These are phyloP conservation scores for Eriosoma lanigerum DNA, from an alignment of 1,140 invertebrate genomes.

Conservation along the genomic window DNA sequence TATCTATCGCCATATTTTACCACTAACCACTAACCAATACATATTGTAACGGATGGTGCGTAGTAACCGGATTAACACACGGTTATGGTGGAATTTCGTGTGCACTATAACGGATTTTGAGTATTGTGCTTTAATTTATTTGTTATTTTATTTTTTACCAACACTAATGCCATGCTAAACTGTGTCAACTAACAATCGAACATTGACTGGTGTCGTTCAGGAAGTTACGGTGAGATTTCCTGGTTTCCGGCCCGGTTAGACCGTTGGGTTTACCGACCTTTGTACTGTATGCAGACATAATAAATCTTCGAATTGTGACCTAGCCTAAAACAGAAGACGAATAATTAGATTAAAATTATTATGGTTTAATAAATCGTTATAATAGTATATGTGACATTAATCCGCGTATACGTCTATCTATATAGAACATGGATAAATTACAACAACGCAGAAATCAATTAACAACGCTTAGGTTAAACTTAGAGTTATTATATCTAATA, in stretches of 20 bases:
- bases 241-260: background rate
- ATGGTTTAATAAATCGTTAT: too few relatives aligned
- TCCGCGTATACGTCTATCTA: too few relatives aligned
- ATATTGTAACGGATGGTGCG: background rate
- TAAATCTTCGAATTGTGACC: background rate
- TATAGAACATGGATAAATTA: too few relatives aligned
- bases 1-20: too few relatives aligned
- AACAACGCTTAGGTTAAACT: too few relatives aligned
- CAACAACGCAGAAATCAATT: too few relatives aligned
- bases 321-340: background rate
- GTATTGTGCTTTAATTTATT: background rate
- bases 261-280: conserved; percentile 36
- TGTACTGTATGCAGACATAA: background rate
- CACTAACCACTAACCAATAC: background rate
- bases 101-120: conserved; percentile 26
- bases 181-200: conserved; percentile 39
- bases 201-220: conserved; percentile 8
- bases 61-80: conserved; percentile 10
- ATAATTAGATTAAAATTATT: too few relatives aligned
- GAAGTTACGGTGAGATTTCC: conserved; percentile 29
- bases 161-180: background rate
- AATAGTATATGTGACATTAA: too few relatives aligned
- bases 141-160: background rate
- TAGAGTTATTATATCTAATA: too few relatives aligned
- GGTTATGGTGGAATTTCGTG: conserved; percentile 17